Evolutionary conservation across 2,113 vertebrate genomes (phyloP).

Genomic region (Rafetus swinhoei): DNA sequence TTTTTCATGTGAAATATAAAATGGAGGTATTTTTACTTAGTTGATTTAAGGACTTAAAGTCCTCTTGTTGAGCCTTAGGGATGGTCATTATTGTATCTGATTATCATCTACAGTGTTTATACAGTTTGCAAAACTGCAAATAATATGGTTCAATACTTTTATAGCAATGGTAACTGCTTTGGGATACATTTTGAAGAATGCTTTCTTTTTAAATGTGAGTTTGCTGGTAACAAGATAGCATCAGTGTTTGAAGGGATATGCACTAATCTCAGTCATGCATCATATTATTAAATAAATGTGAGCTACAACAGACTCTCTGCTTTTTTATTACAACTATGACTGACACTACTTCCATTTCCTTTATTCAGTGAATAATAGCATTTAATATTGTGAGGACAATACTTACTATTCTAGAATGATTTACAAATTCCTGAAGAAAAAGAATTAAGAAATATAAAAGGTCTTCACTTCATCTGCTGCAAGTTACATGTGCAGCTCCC

Average conservation of each 20-base stretch:
- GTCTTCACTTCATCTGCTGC: not conserved
- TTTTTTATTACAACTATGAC: rapidly evolving
- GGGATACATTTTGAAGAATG: not conserved
- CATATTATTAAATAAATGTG: not conserved
- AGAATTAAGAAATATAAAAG: not conserved
- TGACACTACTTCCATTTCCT: rapidly evolving
- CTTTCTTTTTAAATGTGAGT: not conserved
- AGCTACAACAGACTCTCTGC: rapidly evolving
- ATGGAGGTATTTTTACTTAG: not conserved
- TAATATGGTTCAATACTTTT: not conserved
- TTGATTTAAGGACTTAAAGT: not conserved
- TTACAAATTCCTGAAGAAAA: not conserved
- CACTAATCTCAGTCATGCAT: rapidly evolving
- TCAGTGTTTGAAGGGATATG: not conserved
- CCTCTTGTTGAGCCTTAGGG: not conserved
- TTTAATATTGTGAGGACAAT: not conserved
- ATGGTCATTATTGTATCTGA: not conserved
- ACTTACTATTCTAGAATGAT: rapidly evolving
- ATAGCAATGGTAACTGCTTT: not conserved
- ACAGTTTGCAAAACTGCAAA: not conserved
- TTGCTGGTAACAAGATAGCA: not conserved
- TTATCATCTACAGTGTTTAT: not conserved
- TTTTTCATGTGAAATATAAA: not conserved
- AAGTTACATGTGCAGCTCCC: not conserved
- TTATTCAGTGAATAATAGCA: not conserved